phyloP scores from a whole-genome alignment of 2,113 vertebrate species.

The Seriola quinqueradiata region DNA sequence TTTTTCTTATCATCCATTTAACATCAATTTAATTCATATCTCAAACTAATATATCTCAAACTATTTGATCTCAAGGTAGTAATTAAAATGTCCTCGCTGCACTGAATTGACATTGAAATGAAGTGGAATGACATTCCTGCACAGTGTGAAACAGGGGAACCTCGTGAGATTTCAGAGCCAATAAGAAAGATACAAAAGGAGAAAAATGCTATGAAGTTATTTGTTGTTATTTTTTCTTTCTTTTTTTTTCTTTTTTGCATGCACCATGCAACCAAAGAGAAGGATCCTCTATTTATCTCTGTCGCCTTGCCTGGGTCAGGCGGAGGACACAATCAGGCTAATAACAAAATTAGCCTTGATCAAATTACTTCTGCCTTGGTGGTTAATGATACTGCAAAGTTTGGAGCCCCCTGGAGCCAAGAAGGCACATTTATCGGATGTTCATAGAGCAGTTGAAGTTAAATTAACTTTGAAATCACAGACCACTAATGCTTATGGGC shows the following conservation, averaged over 20 bases:
- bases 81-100: not conserved
- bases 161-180: conserved; percentile 24
- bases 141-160: not conserved
- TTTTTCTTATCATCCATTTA: not conserved
- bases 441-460: conserved; percentile 51
- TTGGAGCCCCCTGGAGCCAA: conserved; percentile 68
- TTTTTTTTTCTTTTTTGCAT: conserved; percentile 9
- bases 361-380: conserved; percentile 76
- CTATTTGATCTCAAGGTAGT: conserved; percentile 7
- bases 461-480: conserved; percentile 72
- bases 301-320: conserved; percentile 61
- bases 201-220: conserved; percentile 22
- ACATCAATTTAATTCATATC: not conserved
- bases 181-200: conserved; percentile 17
- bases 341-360: conserved; percentile 78
- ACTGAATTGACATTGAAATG: not conserved
- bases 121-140: conserved; percentile 1
- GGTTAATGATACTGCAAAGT: conserved; percentile 76
- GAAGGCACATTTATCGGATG: conserved; percentile 66
- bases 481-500: conserved; percentile 47
- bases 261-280: conserved; percentile 24
- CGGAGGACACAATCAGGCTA: conserved; percentile 76
- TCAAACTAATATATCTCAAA: not conserved
- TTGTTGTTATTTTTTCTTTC: conserved; percentile 7
- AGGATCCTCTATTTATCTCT: conserved; percentile 56